Evolutionary conservation across 2,797 vertebrate genomes (phyloP).

Genomic region (Dipus sagitta): DNA sequence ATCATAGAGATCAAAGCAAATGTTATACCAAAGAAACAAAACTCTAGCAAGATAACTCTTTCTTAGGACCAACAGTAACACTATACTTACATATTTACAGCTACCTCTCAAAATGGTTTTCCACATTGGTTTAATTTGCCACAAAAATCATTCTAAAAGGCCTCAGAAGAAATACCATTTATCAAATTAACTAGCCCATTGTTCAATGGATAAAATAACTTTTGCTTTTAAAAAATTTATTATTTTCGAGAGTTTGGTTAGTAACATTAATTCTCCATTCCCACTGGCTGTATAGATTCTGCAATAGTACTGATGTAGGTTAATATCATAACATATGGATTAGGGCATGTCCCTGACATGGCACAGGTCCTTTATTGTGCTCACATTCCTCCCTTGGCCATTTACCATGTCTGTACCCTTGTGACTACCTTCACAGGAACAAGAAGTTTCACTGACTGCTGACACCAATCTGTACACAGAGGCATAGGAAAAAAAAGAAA

Average conservation of each 20-base stretch:
- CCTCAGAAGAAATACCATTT: not conserved
- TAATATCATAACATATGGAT: not conserved
- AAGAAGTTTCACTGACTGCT: not conserved
- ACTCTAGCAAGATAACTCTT: not conserved
- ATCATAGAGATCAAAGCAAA: not conserved
- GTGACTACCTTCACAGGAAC: not conserved
- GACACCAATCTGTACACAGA: not conserved
- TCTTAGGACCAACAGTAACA: not conserved
- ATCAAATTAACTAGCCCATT: not conserved
- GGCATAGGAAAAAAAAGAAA: no score
- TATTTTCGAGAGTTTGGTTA: not conserved
- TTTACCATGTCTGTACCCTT: not conserved
- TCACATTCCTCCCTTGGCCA: not conserved
- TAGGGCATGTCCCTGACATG: not conserved
- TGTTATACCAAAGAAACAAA: not conserved
- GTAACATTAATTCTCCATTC: not conserved
- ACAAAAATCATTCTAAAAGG: not conserved
- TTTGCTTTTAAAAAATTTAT: not conserved
- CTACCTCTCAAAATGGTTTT: not conserved
- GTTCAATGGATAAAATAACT: not conserved
- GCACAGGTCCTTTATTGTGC: accelerated
- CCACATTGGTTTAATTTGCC: not conserved
- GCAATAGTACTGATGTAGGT: not conserved
- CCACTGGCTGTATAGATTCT: not conserved
- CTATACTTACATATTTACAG: not conserved